Percentiles rank a stretch among this genome's conserved stretches.
These are phyloP conservation scores for Taphrorychus bicolor DNA, from an alignment of 2,888 invertebrate genomes.

Conservation along the genomic window DNA sequence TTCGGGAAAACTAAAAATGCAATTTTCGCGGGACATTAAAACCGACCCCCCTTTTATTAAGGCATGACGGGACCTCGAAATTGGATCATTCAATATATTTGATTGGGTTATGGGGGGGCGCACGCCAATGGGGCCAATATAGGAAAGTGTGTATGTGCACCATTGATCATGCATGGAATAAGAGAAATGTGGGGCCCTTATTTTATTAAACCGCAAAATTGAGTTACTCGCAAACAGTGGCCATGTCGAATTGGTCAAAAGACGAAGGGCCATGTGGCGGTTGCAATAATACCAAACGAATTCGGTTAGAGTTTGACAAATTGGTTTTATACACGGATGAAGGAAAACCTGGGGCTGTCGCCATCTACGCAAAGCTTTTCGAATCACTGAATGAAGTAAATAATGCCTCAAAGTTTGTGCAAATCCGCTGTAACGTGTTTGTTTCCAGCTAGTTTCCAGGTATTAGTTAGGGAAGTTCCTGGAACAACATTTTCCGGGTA, in stretches of 20 bases:
- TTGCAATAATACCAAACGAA: not conserved
- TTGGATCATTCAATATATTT: conserved; percentile 48
- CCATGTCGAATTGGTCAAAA: not conserved
- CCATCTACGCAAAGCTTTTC: too few relatives aligned
- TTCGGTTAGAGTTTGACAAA: not conserved
- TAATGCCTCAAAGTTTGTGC: too few relatives aligned
- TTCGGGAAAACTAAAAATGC: conserved; percentile 31
- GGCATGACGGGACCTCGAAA: conserved; percentile 47
- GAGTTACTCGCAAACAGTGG: conserved; percentile 40
- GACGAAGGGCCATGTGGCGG: not conserved
- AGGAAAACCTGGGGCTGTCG: too few relatives aligned
- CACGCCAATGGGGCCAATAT: conserved; percentile 27
- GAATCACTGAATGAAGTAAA: too few relatives aligned
- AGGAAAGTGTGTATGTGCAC: conserved; percentile 39
- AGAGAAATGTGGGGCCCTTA: conserved; percentile 46
- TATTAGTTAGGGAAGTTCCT: too few relatives aligned
- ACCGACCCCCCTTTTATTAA: conserved; percentile 39
- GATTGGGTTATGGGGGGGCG: conserved; percentile 48
- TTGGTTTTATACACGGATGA: too few relatives aligned
- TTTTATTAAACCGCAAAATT: conserved; percentile 53
- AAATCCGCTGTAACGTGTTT: too few relatives aligned
- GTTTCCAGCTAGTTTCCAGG: too few relatives aligned
- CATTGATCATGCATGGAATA: conserved; percentile 50
- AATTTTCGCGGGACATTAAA: conserved; percentile 37
- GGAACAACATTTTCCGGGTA: too few relatives aligned